Base-by-base conservation (phyloP, 1,140 invertebrate genomes). In the Leptonema lineaticorne region DNA sequence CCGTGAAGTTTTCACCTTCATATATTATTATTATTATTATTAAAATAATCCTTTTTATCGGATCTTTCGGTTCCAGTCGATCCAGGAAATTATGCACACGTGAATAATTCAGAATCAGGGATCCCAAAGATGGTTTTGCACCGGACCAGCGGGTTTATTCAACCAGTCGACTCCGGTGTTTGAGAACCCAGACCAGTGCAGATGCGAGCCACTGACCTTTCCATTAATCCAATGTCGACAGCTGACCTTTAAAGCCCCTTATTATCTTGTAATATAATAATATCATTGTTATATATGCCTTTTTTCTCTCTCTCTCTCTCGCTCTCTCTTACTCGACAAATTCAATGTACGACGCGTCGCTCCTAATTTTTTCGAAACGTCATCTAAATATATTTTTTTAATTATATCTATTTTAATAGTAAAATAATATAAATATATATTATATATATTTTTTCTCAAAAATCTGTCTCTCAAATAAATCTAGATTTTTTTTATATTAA, bases 231-330 rank as follows among this genome's bases (percentile, higher is more conserved):
- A 50, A 50, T 50, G 46, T 50, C 46, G 46, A 50, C 46, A 53
- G 50, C 50, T 53, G 50, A 53, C 50, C 50, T 53, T 53, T 53
- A 53, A 53, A 53, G 50, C 50, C 50, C 50, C 22, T 53, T 26
- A 53, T 53, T 53, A 53, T 53, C 50, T 53, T 26, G 24, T 53
- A 53, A 53, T 26, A 22, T 53, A 22, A 53, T 24, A 53, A 53
- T 53, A 53, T 26, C 20, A 53, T 53, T 53, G 50, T 26, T 53
- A 11, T 53, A 26, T 24, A 9, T 20, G 46, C n/a, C 20, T 11
- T 26, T 41, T 16, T 41, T n/a, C n/a, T n/a, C n/a, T n/a, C n/a
- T n/a, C n/a, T n/a, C n/a, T n/a, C n/a, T n/a, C n/a, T n/a, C n/a
- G n/a, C n/a, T n/a, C n/a, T n/a, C n/a, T n/a, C n/a, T n/a, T n/a